Evolutionary conservation across 2,888 invertebrate species (phyloP).

Genomic region (Diaphora mendica): DNA sequence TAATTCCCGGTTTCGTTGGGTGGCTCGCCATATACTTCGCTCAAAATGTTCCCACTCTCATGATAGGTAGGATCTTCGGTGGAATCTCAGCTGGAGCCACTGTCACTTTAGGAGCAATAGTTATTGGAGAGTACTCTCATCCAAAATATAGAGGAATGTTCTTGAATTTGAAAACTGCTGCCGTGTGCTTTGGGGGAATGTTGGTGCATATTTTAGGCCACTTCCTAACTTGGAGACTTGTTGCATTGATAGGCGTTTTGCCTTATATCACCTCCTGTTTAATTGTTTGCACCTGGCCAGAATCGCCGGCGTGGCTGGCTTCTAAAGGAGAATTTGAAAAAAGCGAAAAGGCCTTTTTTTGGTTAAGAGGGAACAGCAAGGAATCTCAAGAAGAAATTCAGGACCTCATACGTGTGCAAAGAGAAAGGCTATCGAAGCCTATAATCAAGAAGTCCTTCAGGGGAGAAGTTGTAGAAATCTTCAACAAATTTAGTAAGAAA

Average conservation of each 20-base stretch:
- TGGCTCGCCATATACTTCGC: constrained; percentile 65
- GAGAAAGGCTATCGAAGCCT: constrained; percentile 36
- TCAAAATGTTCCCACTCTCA: constrained; percentile 50
- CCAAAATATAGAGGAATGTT: constrained; percentile 69
- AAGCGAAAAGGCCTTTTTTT: constrained; percentile 81
- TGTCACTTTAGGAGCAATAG: constrained; percentile 62
- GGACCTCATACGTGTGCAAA: constrained; percentile 62
- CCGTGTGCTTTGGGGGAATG: constrained; percentile 62
- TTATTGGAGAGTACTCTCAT: constrained; percentile 69
- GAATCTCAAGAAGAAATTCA: constrained; percentile 55
- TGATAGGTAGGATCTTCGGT: constrained; percentile 59
- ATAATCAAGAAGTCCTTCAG: constrained; percentile 26
- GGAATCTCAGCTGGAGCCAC: constrained; percentile 63
- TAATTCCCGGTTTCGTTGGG: constrained; percentile 62
- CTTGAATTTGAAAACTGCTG: constrained; percentile 67
- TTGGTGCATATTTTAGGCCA: constrained; percentile 59
- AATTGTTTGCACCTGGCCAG: constrained; percentile 80
- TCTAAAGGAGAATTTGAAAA: constrained; percentile 69
- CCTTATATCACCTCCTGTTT: constrained; percentile 56
- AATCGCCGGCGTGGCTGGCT: constrained; percentile 88
- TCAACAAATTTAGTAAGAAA: constrained; percentile 61
- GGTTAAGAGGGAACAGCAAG: constrained; percentile 77
- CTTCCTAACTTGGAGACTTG: constrained; percentile 59
- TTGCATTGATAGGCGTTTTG: constrained; percentile 57
- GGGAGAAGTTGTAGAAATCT: constrained; percentile 40